Base-by-base conservation (phyloP, 1,140 invertebrate genomes). In the Ostrea denselamellosa region DNA sequence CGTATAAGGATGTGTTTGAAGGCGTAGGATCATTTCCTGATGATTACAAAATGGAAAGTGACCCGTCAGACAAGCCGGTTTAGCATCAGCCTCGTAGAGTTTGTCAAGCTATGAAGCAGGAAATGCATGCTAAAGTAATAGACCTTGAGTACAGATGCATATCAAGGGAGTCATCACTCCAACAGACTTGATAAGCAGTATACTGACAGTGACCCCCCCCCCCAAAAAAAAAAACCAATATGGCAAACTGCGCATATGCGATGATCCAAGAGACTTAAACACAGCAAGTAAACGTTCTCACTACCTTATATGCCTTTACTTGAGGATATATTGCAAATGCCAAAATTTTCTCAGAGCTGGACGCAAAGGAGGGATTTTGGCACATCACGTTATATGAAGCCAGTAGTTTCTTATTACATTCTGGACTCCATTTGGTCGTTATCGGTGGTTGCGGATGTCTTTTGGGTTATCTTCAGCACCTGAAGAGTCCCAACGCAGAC, bases 111-210 rank as follows among this genome's bases (percentile, higher is more conserved):
- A 44, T 44, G 34, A 44, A 44, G 5, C 34, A 44, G 34, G 5
- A 5, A 5, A 44, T 44, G 34, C 34, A 44, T 44, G 34, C 5
- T 44, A 44, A 44, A 44, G 5, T 44, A 44, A 44, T 2, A 5
- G 5, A 44, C 1, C 34, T 68, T 52, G 83, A 81, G 25, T 85
- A 52, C 58, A 81, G 90, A 86, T 44, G 85, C 90, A 2, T 44
- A 89, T 90, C 34, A 53, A 84, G 81, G 90, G 88, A 81, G 89
- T 93, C 2, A 90, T 65, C 10, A 88, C 93, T 87, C 92, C 94
- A 7, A 94, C 95, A 8, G 95, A 95, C 56, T 96, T 95, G 95
- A 94, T 96, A 0, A 95, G 94, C 90, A 90, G 92, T 44, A 90
- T 95, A 56, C 94, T 95, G 0, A 90, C 95, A 25, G 94, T 95